phyloP scores from a whole-genome alignment of 2,888 invertebrate genomes.

The Drosophila limbata region DNA sequence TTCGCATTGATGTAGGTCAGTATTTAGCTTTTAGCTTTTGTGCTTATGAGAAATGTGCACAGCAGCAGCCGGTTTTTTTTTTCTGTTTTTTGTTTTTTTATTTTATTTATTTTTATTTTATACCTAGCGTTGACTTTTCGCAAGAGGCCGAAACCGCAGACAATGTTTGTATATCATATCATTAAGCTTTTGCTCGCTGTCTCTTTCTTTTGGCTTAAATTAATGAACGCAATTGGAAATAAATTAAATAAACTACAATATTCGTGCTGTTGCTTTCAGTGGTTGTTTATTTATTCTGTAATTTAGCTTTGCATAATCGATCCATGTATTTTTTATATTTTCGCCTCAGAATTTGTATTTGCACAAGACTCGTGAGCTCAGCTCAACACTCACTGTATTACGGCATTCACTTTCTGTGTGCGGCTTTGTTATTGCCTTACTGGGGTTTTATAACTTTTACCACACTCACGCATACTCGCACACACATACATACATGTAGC shows the following conservation, averaged over 20 bases:
- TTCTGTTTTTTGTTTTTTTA: constrained; percentile 24
- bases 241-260: constrained; percentile 26
- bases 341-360: constrained; percentile 62
- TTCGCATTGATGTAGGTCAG: constrained; percentile 80
- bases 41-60: constrained; percentile 62
- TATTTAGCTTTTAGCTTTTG: constrained; percentile 68
- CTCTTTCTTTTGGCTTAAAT: constrained; percentile 49
- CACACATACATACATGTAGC: constrained; percentile 8
- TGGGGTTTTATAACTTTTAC: constrained; percentile 70
- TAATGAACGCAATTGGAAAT: constrained; percentile 68
- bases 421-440: constrained; percentile 26
- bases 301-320: constrained; percentile 51
- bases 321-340: constrained; percentile 27
- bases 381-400: constrained; percentile 32
- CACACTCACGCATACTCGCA: constrained; percentile 22
- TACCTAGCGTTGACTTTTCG: constrained; percentile 62
- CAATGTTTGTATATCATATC: constrained; percentile 18
- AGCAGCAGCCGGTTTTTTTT: constrained; percentile 68
- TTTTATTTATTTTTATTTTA: constrained; percentile 16
- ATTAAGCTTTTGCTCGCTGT: constrained; percentile 4
- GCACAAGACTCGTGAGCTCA: constrained; percentile 17
- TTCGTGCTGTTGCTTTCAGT: constrained; percentile 13
- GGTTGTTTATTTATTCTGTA: constrained; percentile 49
- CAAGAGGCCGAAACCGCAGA: constrained; percentile 50
- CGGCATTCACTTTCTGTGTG: constrained; percentile 41